Evolutionary conservation across 2,797 vertebrate species (phyloP).

Genomic region (Phrynocephalus forsythii): DNA sequence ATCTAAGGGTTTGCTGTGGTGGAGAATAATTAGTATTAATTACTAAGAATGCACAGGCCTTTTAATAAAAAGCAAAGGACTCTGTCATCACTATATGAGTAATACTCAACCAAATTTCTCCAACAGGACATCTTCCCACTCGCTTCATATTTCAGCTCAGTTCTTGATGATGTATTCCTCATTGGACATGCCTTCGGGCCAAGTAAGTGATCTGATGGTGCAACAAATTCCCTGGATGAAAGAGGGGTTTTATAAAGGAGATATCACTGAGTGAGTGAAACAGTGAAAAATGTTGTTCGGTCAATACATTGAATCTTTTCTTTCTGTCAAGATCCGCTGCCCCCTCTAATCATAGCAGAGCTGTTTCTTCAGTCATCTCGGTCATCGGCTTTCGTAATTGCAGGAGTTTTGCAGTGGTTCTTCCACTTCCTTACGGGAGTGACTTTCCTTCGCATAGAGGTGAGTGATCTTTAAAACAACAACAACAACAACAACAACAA

Average conservation of each 20-base stretch:
- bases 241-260: neutral
- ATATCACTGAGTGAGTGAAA: neutral
- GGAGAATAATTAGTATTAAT: too few species aligned
- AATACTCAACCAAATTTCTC: neutral
- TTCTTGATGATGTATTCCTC: conserved; percentile 80
- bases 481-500: too few species aligned
- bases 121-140: conserved; percentile 53
- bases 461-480: conserved; percentile 50
- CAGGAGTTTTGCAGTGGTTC: conserved; percentile 84
- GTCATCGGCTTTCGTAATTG: conserved; percentile 84
- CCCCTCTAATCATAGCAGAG: conserved; percentile 84
- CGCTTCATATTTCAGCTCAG: conserved; percentile 83
- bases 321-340: conserved; percentile 77
- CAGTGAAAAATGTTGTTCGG: neutral
- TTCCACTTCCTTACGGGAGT: conserved; percentile 86
- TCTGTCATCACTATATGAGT: neutral
- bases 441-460: conserved; percentile 85
- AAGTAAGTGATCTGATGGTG: conserved; percentile 75
- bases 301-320: neutral
- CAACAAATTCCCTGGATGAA: neutral
- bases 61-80: too few species aligned
- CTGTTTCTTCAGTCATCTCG: conserved; percentile 87
- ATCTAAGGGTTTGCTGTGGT: too few species aligned
- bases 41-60: too few species aligned
- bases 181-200: conserved; percentile 83